Base-by-base conservation (phyloP, 1,140 invertebrate species). In the Trachymyrmex septentrionalis region DNA sequence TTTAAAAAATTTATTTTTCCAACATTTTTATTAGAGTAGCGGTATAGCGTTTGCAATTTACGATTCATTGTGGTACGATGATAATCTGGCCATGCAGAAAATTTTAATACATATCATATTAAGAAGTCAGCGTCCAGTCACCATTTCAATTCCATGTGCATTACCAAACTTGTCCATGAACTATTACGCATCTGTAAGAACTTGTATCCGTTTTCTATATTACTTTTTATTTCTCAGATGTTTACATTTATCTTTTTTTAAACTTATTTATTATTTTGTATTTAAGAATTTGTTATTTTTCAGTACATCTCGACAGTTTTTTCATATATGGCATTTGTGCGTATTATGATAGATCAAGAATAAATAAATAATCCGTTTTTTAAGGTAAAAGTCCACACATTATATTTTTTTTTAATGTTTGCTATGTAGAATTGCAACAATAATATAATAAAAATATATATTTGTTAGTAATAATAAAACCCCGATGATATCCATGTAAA, bases 281-380 rank as follows among this genome's bases (percentile, higher is more conserved):
- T 53, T 73, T 10, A 73, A 61, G 30, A 21, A 16, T 38, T 24
- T n/a, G 27, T 21, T 67, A 5, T 12, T 38, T 61, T 57, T 84
- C 19, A 84, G 80, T 84, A 84, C 19, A 48, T 84, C 2, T 84
- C 80, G 24, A 84, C 80, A 3, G 27, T 84, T 50, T 84, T 84
- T 21, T 84, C 80, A 3, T 84, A 75, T 9, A 84, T 84, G 80
- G 69, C 80, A 75, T 50, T 61, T 48, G 24, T 84, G 4, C 80
- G 80, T 61, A 63, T 84, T 4, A 34, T 75, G 4, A 75, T 84
- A 24, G 69, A 4, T 21, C n/a, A 84, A 19, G 55, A 75, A 0
- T 84, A 53, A 30, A 84, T 61, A 38, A 50, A 50, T 2, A 44
- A 48, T 34, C 30, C 30, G 48, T 1, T 48, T 44, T 5, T 59